A percentile compares a stretch with the other conserved stretches of the same genome.
phyloP scores from a whole-genome alignment of 2,113 vertebrate genomes.

The Grammomys surdaster region DNA sequence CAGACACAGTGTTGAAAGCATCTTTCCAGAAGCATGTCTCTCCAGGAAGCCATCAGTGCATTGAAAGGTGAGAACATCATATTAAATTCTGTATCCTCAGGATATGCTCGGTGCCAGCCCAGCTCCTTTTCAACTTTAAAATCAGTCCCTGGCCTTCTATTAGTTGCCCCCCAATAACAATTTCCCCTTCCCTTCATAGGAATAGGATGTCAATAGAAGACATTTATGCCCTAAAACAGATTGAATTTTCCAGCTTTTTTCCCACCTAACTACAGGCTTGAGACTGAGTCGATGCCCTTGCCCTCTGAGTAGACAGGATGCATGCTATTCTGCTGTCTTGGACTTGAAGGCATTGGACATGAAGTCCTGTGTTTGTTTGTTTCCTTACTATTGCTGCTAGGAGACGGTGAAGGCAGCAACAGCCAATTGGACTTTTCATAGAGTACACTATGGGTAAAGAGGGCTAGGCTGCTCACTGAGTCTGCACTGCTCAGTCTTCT shows the following conservation, averaged over 20 bases:
- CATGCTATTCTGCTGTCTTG: not conserved
- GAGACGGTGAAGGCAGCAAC: not conserved
- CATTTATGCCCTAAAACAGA: slow-evolving; percentile 26
- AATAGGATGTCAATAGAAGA: not conserved
- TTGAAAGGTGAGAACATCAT: not conserved
- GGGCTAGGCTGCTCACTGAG: not conserved
- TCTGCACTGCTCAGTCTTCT: not conserved
- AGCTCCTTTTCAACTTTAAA: not conserved
- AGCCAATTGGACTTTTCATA: no score
- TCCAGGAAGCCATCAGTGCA: not conserved
- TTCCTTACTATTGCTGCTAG: not conserved
- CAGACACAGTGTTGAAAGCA: not conserved
- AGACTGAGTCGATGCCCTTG: not conserved
- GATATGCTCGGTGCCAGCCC: not conserved
- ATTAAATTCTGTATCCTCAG: not conserved
- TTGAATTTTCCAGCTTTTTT: not conserved
- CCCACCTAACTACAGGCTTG: not conserved
- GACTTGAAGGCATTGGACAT: not conserved
- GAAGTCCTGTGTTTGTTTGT: not conserved
- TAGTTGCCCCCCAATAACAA: not conserved
- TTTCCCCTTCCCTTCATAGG: not conserved
- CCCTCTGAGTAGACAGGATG: not conserved
- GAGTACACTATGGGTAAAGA: not conserved
- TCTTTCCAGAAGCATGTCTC: not conserved
- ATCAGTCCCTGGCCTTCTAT: slow-evolving; percentile 21